phyloP scores from a whole-genome alignment of 2,113 vertebrate species.

The Pluvianellus socialis region DNA sequence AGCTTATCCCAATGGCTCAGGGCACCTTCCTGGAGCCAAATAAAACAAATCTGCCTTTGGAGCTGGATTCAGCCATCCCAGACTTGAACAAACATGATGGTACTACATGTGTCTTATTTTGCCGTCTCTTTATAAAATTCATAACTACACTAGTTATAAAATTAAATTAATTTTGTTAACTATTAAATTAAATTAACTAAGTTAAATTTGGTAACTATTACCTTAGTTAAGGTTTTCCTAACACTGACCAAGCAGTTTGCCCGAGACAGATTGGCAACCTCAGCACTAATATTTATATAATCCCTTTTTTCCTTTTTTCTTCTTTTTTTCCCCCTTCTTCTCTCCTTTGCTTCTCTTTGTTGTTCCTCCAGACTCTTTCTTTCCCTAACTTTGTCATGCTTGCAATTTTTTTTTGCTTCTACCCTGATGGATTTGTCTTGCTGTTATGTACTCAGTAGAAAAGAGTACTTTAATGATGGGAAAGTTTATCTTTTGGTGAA shows the following conservation, averaged over 20 bases:
- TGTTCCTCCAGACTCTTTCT: background rate
- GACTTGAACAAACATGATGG: background rate
- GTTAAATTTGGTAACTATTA: background rate
- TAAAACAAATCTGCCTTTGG: background rate
- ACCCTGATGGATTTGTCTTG: background rate
- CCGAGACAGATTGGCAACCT: background rate
- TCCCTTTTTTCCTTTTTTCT: background rate
- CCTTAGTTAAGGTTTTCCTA: background rate
- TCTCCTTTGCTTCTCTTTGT: background rate
- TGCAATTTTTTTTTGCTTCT: background rate
- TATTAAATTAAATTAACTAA: background rate
- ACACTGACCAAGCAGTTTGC: background rate
- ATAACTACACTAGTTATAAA: background rate
- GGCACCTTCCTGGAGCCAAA: background rate
- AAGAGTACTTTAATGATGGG: background rate
- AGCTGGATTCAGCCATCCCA: background rate
- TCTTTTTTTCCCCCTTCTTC: no score
- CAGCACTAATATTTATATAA: background rate
- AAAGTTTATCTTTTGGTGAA: background rate
- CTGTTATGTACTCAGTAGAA: background rate
- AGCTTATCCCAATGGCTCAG: background rate
- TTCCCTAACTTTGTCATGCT: background rate
- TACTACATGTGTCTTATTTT: background rate
- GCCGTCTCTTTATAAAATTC: background rate
- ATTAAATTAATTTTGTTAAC: background rate